Evolutionary conservation across 2,888 invertebrate genomes (phyloP).

Genomic region (Acleris laterana): DNA sequence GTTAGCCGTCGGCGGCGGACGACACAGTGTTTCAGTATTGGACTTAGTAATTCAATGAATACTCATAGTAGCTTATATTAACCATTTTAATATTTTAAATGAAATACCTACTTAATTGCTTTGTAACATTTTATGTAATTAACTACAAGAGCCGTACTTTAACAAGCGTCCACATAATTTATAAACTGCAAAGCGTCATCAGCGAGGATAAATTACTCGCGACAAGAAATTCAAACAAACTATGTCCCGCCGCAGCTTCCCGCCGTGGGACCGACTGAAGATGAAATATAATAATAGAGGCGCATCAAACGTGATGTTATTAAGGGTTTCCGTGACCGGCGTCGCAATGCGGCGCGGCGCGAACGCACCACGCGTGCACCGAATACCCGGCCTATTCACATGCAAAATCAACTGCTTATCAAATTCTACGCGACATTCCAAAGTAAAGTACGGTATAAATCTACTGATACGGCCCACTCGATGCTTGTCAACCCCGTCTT

Average conservation of each 20-base stretch:
- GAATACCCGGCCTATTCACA: conserved; percentile 73
- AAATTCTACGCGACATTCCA: conserved; percentile 58
- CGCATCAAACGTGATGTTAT: conserved; percentile 85
- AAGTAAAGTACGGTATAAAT: conserved; percentile 59
- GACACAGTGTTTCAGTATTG: not conserved
- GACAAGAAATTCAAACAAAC: conserved; percentile 60
- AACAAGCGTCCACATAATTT: not conserved
- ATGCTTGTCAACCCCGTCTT: conserved; percentile 44
- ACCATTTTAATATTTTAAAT: not conserved
- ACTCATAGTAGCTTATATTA: not conserved
- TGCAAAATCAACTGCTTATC: conserved; percentile 72
- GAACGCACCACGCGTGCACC: conserved; percentile 73
- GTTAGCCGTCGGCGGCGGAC: conserved; percentile 16
- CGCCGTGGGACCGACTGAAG: conserved; percentile 77
- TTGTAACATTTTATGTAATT: not conserved
- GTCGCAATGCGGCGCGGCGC: conserved; percentile 62
- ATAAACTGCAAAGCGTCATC: conserved; percentile 8
- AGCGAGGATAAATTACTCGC: conserved; percentile 49
- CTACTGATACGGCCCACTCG: conserved; percentile 47
- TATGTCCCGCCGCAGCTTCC: conserved; percentile 62
- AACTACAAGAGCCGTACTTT: not conserved
- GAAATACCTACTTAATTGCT: not conserved
- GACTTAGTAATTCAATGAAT: not conserved
- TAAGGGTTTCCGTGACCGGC: conserved; percentile 79
- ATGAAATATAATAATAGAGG: conserved; percentile 84